Evolutionary conservation across 1,140 invertebrate genomes (phyloP).

Genomic region (Hesperophylax magnus): DNA sequence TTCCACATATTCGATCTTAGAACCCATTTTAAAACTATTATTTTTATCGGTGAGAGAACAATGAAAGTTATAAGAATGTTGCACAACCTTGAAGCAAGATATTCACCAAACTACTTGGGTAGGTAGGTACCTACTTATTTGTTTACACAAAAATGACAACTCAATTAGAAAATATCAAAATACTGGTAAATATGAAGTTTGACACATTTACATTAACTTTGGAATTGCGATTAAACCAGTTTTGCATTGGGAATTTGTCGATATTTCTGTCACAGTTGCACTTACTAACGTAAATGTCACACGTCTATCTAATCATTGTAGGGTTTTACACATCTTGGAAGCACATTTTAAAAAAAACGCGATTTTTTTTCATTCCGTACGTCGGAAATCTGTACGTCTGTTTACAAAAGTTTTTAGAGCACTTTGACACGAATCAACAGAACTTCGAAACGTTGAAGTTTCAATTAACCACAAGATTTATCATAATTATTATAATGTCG

Average conservation of each 20-base stretch:
- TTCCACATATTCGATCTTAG: constrained; percentile 92
- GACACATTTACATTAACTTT: not conserved
- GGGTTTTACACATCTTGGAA: not conserved
- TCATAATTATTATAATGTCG: not conserved
- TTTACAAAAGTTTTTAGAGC: not conserved
- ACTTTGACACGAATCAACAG: not conserved
- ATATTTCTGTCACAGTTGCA: too few species aligned
- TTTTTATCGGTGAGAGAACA: not conserved
- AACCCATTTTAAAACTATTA: constrained; percentile 76
- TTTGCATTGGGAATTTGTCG: not conserved
- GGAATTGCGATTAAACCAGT: not conserved
- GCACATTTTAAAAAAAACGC: not conserved
- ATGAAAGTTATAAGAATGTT: not conserved
- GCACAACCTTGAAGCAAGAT: not conserved
- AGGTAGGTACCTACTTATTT: too few species aligned
- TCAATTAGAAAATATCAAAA: not conserved
- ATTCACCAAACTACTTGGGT: too few species aligned
- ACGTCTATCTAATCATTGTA: too few species aligned
- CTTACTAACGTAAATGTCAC: too few species aligned
- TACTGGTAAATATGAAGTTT: not conserved
- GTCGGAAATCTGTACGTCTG: not conserved
- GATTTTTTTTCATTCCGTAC: not conserved
- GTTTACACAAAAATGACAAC: not conserved
- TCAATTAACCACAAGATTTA: too few species aligned
- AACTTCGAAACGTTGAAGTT: too few species aligned